Evolutionary conservation across 1,140 invertebrate genomes (phyloP).

Genomic region (Dendrolimus kikuchii): DNA sequence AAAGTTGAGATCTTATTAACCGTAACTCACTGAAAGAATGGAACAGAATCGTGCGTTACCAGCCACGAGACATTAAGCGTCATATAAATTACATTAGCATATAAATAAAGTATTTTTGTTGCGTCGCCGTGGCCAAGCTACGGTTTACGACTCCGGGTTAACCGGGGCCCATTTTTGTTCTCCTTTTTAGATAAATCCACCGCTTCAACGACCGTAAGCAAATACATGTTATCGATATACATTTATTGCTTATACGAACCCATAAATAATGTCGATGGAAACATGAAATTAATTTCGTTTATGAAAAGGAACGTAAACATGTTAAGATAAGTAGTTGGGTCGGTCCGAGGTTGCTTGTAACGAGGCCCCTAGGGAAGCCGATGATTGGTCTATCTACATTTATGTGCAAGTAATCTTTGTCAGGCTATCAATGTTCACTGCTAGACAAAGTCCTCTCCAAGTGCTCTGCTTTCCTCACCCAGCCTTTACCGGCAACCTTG

Average conservation of each 20-base stretch:
- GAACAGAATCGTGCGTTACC: constrained; percentile 67
- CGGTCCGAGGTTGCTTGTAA: constrained; percentile 13
- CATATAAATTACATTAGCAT: constrained; percentile 73
- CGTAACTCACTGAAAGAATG: constrained; percentile 43
- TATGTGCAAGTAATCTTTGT: neutral
- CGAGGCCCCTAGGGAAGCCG: constrained; percentile 10
- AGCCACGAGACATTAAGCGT: constrained; percentile 68
- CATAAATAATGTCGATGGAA: constrained; percentile 63
- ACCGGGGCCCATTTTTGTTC: constrained; percentile 58
- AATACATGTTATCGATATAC: constrained; percentile 65
- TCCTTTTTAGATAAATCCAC: constrained; percentile 66
- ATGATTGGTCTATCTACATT: constrained; percentile 9
- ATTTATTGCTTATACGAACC: constrained; percentile 65
- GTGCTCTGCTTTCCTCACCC: too few relatives aligned
- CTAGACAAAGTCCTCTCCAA: too few relatives aligned
- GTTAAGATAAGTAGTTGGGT: constrained; percentile 23
- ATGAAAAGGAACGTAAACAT: constrained; percentile 38
- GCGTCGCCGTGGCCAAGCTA: constrained; percentile 39
- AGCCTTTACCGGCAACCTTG: too few relatives aligned
- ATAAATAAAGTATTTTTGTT: constrained; percentile 72
- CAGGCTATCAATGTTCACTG: too few relatives aligned
- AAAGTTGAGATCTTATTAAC: constrained; percentile 26
- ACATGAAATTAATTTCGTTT: constrained; percentile 64
- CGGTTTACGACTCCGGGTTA: constrained; percentile 63
- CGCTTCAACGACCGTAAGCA: constrained; percentile 61